Base-by-base conservation (phyloP, 2,888 invertebrate species). In the Dolichopus griseipennis region DNA sequence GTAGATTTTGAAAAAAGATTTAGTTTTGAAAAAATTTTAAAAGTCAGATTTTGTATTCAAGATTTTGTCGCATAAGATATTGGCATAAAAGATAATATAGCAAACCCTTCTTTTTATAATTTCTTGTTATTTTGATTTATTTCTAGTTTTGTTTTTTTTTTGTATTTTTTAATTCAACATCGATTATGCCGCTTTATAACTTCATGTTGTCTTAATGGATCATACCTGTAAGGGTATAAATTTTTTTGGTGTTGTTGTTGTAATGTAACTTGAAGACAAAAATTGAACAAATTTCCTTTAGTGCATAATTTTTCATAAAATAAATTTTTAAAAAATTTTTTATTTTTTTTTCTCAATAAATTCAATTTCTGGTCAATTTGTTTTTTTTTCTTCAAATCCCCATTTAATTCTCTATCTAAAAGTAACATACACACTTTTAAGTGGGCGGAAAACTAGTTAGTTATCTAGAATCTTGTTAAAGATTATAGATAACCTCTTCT, bases 401-500 rank as follows among this genome's bases (percentile, higher is more conserved):
- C 27, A 27, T 27, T 27, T 5, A 27, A 27, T 27, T 2, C 27
- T 4, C 27, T 5, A 27, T 27, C 27, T 27, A 27, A 27, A 27
- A n/a, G n/a, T 27, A 27, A 27, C 5, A 27, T 27, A 27, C 27
- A 27, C 27, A 27, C 27, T 27, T 37, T 10, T 18, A 52, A 52
- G 52, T 52, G 52, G 52, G 52, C 52, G 52, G 52, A 52, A 15
- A 52, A 52, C 52, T 52, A 52, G 52, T 52, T 52, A 52, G 52
- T 52, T 52, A 52, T 52, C 52, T 27, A 18, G 52, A 52, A 52
- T 52, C 52, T 52, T 15, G 52, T 52, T 52, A 52, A 52, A 18
- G 52, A 15, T 52, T 52, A 52, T 12, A 18, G 52, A 52, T 52
- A 52, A 52, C 37, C 37, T 12, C 37, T 37, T 37, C 4, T 52